Evolutionary conservation across 1,140 invertebrate species (phyloP).

Genomic region (Drosophila nannoptera): DNA sequence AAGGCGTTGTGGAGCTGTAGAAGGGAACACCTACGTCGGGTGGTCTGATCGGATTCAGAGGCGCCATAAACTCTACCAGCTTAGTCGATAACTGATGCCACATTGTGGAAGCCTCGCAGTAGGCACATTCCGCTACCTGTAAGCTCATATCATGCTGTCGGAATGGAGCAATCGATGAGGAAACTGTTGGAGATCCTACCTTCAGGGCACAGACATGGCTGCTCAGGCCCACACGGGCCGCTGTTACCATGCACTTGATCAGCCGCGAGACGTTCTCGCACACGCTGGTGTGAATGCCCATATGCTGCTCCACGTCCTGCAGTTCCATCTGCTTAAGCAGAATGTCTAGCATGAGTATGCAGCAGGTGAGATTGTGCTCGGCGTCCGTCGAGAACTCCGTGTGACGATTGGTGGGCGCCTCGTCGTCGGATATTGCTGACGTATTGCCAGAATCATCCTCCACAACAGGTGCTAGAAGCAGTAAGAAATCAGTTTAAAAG

Average conservation of each 20-base stretch:
- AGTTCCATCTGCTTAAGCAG: constrained; percentile 97
- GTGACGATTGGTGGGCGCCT: constrained; percentile 82
- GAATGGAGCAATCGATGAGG: background rate
- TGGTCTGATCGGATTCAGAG: constrained; percentile 85
- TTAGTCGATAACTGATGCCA: constrained; percentile 95
- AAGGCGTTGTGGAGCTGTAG: too few relatives aligned
- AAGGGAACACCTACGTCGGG: constrained; percentile 84
- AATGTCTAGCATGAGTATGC: constrained; percentile 97
- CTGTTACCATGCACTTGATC: constrained; percentile 89
- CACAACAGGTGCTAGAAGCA: constrained; percentile 81
- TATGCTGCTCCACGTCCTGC: constrained; percentile 92
- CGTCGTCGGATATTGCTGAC: constrained; percentile 86
- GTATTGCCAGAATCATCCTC: constrained; percentile 86
- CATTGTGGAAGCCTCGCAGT: constrained; percentile 94
- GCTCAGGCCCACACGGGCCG: constrained; percentile 84
- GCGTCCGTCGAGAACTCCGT: constrained; percentile 83
- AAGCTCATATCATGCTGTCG: background rate
- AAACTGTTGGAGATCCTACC: constrained; percentile 25
- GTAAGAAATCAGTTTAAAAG: background rate
- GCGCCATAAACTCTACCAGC: constrained; percentile 88
- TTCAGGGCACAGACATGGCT: constrained; percentile 84
- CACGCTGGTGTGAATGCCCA: constrained; percentile 87
- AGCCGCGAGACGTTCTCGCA: constrained; percentile 88
- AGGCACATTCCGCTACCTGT: constrained; percentile 86
- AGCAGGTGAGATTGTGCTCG: constrained; percentile 92